Conservation (phyloP, 2,888 invertebrate genomes). For the Shargacucullia verbasci region DNA sequence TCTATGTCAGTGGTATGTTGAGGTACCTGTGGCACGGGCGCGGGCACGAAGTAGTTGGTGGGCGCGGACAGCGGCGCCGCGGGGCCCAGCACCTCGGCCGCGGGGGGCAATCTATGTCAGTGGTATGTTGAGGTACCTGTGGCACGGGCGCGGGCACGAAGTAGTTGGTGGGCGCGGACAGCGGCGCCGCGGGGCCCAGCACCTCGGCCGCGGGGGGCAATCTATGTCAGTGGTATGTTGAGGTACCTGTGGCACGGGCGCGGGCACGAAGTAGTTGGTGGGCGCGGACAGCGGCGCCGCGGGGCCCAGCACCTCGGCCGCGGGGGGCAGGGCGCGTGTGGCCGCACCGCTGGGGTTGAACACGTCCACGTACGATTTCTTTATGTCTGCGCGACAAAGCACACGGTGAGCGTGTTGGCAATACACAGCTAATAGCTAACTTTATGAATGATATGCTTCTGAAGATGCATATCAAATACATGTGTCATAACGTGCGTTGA, state of each 20-base stretch:
- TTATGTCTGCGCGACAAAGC: slow-evolving; percentile 91
- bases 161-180: slow-evolving; percentile 68
- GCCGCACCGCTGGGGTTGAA: slow-evolving; percentile 92
- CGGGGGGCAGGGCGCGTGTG: slow-evolving; percentile 73
- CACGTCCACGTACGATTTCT: slow-evolving; percentile 97
- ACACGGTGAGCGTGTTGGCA: no score
- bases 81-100: no score
- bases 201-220: no score
- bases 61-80: slow-evolving; percentile 77
- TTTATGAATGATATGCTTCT: no score
- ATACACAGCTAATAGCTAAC: no score
- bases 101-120: no score
- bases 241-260: slow-evolving; percentile 33
- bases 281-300: slow-evolving; percentile 77
- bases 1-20: no score
- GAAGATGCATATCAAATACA: no score
- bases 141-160: slow-evolving; percentile 61
- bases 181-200: slow-evolving; percentile 80
- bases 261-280: slow-evolving; percentile 64
- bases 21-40: slow-evolving; percentile 34
- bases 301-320: slow-evolving; percentile 72
- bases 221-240: no score
- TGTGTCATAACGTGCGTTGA: no score
- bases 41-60: slow-evolving; percentile 64
- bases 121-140: background rate